A percentile compares a stretch with the other conserved stretches of the same genome.
These are phyloP conservation scores for Lypha dubia DNA, from an alignment of 2,888 invertebrate genomes.

Conservation along the genomic window DNA sequence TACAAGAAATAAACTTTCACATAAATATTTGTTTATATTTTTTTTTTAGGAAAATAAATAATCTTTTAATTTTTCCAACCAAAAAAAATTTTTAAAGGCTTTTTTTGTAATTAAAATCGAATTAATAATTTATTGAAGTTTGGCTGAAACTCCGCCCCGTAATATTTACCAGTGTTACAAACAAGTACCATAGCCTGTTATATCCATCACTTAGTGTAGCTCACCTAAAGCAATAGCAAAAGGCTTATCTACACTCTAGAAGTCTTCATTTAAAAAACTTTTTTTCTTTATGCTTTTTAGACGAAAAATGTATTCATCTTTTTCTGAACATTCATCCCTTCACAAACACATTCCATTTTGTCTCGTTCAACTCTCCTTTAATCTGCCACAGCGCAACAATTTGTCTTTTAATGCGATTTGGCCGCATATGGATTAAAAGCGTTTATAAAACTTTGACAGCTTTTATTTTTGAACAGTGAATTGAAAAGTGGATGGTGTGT, in stretches of 20 bases:
- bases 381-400: conserved; percentile 69
- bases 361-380: conserved; percentile 35
- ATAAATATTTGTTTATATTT: too few species aligned
- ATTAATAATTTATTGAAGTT: too few species aligned
- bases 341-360: conserved; percentile 30
- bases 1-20: too few species aligned
- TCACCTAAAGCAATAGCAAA: conserved; percentile 35
- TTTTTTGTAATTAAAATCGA: too few species aligned
- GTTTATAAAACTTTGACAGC: conserved; percentile 68
- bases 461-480: conserved; percentile 48
- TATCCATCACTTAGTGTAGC: neutral
- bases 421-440: conserved; percentile 72
- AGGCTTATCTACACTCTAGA: conserved; percentile 65
- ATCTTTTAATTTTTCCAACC: too few species aligned
- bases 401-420: conserved; percentile 70
- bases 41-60: too few species aligned
- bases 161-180: neutral
- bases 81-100: too few species aligned
- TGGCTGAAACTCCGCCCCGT: too few species aligned
- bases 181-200: neutral
- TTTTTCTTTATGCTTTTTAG: conserved; percentile 39
- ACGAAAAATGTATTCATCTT: neutral
- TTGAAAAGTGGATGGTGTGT: conserved; percentile 35
- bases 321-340: conserved; percentile 4
- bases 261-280: conserved; percentile 67